Evolutionary conservation across 2,888 invertebrate species (phyloP).

Genomic region (Stenoptilia bipunctidactyla): DNA sequence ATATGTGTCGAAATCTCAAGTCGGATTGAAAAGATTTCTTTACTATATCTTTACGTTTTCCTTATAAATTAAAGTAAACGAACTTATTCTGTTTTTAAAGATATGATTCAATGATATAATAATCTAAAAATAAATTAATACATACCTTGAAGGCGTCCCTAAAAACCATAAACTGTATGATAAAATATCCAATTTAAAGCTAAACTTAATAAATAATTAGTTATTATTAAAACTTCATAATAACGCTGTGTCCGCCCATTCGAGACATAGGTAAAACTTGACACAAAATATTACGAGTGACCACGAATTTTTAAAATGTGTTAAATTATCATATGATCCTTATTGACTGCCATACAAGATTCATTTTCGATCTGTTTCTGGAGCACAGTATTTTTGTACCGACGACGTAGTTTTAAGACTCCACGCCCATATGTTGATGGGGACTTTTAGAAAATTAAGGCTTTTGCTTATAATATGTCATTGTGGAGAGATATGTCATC

Average conservation of each 20-base stretch:
- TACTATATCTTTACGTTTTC: too few species aligned
- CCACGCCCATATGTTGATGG: conserved; percentile 11
- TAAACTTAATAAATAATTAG: conserved; percentile 16
- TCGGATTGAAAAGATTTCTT: too few species aligned
- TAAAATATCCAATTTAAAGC: conserved; percentile 10
- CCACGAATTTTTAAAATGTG: conserved; percentile 14
- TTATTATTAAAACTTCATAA: conserved; percentile 26
- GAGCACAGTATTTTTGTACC: background rate
- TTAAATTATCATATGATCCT: too few species aligned
- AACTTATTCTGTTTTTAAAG: too few species aligned
- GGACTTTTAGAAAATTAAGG: conserved; percentile 34
- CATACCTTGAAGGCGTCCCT: conserved; percentile 10
- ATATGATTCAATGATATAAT: too few species aligned
- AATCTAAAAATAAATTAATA: background rate
- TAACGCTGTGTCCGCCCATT: conserved; percentile 36
- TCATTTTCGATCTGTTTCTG: too few species aligned
- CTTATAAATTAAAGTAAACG: too few species aligned
- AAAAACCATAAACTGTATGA: conserved; percentile 13
- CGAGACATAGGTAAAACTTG: conserved; percentile 31
- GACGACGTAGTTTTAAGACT: conserved; percentile 13
- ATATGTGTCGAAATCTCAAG: too few species aligned
- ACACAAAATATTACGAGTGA: conserved; percentile 27
- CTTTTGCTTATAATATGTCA: conserved; percentile 42
- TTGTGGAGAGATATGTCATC: conserved; percentile 35
- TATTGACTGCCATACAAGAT: too few species aligned